These are phyloP conservation scores for Henricia sp. DNA, from an alignment of 53 echinoderm and acorn worm species.

Conservation along the genomic window DNA sequence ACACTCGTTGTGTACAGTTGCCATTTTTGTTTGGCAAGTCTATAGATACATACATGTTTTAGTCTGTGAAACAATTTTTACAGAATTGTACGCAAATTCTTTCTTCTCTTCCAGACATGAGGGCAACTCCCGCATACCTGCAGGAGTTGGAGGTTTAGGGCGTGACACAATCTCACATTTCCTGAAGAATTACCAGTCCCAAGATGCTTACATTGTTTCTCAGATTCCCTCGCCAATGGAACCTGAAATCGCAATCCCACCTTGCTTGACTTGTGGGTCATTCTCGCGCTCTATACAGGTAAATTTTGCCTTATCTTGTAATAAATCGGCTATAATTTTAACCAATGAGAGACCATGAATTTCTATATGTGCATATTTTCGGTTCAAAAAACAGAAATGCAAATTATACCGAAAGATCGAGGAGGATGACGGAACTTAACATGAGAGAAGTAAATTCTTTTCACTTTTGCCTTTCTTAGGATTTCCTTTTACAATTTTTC, in stretches of 20 bases:
- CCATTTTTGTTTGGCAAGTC: too few species aligned
- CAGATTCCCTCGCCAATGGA: conserved; percentile 69
- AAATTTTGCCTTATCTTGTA: not conserved
- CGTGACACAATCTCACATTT: conserved; percentile 71
- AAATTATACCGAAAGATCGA: too few species aligned
- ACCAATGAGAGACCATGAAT: not conserved
- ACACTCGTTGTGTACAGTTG: too few species aligned
- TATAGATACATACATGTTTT: too few species aligned
- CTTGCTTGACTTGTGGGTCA: conserved; percentile 73
- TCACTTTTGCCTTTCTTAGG: too few species aligned
- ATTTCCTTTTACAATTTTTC: too few species aligned
- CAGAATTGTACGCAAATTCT: too few species aligned
- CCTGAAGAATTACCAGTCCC: conserved; percentile 66
- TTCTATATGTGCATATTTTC: not conserved
- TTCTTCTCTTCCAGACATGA: conserved; percentile 43
- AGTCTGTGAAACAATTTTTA: too few species aligned
- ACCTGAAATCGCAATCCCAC: conserved; percentile 65
- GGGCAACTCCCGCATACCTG: conserved; percentile 40
- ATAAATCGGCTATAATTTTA: not conserved
- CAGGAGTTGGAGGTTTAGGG: conserved; percentile 67
- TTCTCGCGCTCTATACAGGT: conserved; percentile 69
- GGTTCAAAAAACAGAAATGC: too few species aligned
- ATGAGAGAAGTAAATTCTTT: too few species aligned
- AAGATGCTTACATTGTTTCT: conserved; percentile 68
- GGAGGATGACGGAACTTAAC: too few species aligned